A percentile compares a stretch with the other conserved stretches of the same genome.
phyloP scores from a whole-genome alignment of 2,888 invertebrate species.

The Ophonus ardosiacus region DNA sequence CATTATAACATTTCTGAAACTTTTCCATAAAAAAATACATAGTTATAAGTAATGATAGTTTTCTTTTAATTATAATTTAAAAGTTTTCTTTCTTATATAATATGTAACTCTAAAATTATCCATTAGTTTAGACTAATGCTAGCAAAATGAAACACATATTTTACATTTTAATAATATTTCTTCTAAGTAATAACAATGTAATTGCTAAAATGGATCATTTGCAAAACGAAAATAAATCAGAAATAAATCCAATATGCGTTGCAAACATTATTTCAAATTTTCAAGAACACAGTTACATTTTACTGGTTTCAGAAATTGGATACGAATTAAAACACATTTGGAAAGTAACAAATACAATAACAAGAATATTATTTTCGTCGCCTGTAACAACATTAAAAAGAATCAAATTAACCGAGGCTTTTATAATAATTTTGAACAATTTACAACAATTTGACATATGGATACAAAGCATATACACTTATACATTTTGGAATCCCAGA shows the following conservation, averaged over 20 bases:
- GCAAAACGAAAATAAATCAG: background rate
- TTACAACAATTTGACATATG: background rate
- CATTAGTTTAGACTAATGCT: too few relatives aligned
- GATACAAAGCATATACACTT: background rate
- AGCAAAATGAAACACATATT: background rate
- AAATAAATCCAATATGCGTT: background rate
- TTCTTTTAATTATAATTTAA: too few relatives aligned
- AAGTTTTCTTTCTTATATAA: too few relatives aligned
- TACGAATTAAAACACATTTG: background rate
- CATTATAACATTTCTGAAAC: too few relatives aligned
- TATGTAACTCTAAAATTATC: too few relatives aligned
- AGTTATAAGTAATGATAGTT: too few relatives aligned
- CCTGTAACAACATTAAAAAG: background rate
- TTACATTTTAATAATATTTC: background rate
- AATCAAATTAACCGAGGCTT: background rate
- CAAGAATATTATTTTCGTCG: background rate
- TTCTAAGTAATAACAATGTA: background rate
- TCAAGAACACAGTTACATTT: background rate
- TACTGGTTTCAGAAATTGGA: slow-evolving; percentile 2
- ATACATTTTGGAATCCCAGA: slow-evolving; percentile 36
- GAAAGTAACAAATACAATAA: slow-evolving; percentile 4
- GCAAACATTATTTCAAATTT: background rate
- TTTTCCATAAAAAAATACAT: too few relatives aligned
- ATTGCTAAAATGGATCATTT: background rate
- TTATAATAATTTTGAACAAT: slow-evolving; percentile 7